Evolutionary conservation across 2,888 invertebrate species (phyloP), one percentile per base, ranked within the genome.

Genomic region (Busseola fusca): DNA sequence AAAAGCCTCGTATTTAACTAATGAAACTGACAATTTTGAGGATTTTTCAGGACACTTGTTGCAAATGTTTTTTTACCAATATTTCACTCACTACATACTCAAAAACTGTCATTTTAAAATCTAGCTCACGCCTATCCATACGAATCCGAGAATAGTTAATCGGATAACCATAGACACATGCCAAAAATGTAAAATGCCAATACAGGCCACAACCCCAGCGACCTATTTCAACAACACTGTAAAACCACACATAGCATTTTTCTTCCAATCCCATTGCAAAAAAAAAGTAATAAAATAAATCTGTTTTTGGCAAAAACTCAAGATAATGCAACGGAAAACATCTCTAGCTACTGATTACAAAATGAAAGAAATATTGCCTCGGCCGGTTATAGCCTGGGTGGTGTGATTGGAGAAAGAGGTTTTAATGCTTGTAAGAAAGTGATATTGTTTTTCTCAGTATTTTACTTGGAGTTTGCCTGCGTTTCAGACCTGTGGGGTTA

Each of bases 301-400:
- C 67, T 58, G 27, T 72, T 79, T 76, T 69, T 82, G 82, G 82
- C 82, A 82, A 76, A 73, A 65, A 56, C 58, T 77, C 82, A 82
- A 82, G 54, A 74, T 74, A 74, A 76, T 76, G 68, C 76, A 64
- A 76, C 57, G 62, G 68, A 73, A 74, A 79, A 80, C 48, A 72
- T 73, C 59, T 57, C 34, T 30, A 21, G 57, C 30, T 60, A 34
- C 71, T 80, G 80, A 76, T 82, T 78, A 64, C 64, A 74, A 70
- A 69, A 67, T 74, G 45, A 64, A 78, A 78, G 69, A 66, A 34
- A 40, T 59, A 76, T 50, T 67, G 37, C 45, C 6, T 42, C 10
- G 45, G 9, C 25, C 50, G 78, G 54, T 60, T 72, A 69, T 64
- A 69, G 69, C 63, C 48, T 25, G 59, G 45, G 52, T 25, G 30